These are phyloP conservation scores for Heliopora coerulea DNA, from an alignment of 92 coral and sea anemone genomes.

Conservation along the genomic window DNA sequence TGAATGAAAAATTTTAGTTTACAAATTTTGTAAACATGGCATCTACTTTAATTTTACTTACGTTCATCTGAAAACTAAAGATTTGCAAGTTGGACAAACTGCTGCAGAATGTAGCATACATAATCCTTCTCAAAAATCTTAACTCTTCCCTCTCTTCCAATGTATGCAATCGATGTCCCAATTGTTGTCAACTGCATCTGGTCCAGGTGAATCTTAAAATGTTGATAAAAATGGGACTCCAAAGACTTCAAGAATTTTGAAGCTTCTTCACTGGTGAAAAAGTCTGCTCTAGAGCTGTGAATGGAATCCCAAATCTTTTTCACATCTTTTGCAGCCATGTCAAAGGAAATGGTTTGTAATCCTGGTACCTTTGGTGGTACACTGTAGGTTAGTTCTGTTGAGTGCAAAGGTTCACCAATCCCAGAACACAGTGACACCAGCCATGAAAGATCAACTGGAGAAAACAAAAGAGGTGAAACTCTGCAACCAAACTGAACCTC, in stretches of 20 bases:
- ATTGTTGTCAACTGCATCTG: conserved; percentile 67
- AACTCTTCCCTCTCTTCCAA: conserved; percentile 79
- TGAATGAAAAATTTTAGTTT: too few species aligned
- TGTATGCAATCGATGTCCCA: conserved; percentile 67
- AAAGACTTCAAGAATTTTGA: conserved; percentile 65
- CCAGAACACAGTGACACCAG: conserved; percentile 90
- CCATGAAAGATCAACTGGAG: conserved; percentile 83
- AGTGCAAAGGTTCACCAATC: conserved; percentile 48
- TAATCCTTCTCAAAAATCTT: conserved; percentile 72
- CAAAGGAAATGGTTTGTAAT: conserved; percentile 56
- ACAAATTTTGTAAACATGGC: too few species aligned
- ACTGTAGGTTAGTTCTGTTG: conserved; percentile 70
- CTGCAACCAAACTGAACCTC: conserved; percentile 80
- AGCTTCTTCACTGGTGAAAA: conserved; percentile 82
- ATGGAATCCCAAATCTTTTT: conserved; percentile 65
- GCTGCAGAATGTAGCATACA: conserved; percentile 76
- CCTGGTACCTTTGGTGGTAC: conserved; percentile 63
- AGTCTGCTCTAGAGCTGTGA: conserved; percentile 55
- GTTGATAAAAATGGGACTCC: conserved; percentile 82
- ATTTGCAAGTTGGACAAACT: conserved; percentile 59
- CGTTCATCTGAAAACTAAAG: too few species aligned
- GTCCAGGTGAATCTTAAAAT: conserved; percentile 72
- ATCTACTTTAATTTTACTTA: too few species aligned
- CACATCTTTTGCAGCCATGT: conserved; percentile 74
- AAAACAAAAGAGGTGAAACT: conserved; percentile 62